phyloP scores from a whole-genome alignment of 1,140 invertebrate species.

The Nebria ingens region DNA sequence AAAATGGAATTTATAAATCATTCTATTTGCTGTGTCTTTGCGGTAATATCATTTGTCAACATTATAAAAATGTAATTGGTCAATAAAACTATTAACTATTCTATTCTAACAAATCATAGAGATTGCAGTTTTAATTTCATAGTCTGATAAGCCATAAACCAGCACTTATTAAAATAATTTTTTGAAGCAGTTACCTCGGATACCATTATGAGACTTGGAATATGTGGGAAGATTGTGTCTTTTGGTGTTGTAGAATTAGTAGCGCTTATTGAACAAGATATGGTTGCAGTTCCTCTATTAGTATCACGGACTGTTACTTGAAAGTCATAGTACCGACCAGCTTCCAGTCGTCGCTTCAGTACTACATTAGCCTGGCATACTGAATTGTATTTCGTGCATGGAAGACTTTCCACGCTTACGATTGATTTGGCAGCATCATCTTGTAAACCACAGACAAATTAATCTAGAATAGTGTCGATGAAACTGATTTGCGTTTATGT shows the following conservation, averaged over 20 bases:
- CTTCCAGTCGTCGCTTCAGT: slow-evolving; percentile 57
- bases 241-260: slow-evolving; percentile 69
- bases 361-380: slow-evolving; percentile 77
- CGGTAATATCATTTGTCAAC: too few species aligned
- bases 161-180: too few species aligned
- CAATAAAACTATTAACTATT: too few species aligned
- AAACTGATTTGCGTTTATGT: slow-evolving; percentile 5
- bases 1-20: too few species aligned
- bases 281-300: slow-evolving; percentile 60
- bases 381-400: slow-evolving; percentile 71
- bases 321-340: slow-evolving; percentile 72
- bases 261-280: slow-evolving; percentile 70
- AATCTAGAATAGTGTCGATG: background rate
- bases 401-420: slow-evolving; percentile 63
- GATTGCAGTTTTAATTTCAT: too few species aligned
- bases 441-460: slow-evolving; percentile 19
- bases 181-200: slow-evolving; percentile 59
- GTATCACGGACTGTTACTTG: slow-evolving; percentile 64
- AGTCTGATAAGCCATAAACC: too few species aligned
- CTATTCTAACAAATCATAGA: too few species aligned
- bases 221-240: slow-evolving; percentile 73
- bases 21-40: too few species aligned
- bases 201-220: slow-evolving; percentile 66
- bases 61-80: too few species aligned
- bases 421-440: slow-evolving; percentile 55